A percentile compares a stretch with the other conserved stretches of the same genome.
Conservation (phyloP, 2,888 invertebrate species). For the Philopedon plagiatum region DNA sequence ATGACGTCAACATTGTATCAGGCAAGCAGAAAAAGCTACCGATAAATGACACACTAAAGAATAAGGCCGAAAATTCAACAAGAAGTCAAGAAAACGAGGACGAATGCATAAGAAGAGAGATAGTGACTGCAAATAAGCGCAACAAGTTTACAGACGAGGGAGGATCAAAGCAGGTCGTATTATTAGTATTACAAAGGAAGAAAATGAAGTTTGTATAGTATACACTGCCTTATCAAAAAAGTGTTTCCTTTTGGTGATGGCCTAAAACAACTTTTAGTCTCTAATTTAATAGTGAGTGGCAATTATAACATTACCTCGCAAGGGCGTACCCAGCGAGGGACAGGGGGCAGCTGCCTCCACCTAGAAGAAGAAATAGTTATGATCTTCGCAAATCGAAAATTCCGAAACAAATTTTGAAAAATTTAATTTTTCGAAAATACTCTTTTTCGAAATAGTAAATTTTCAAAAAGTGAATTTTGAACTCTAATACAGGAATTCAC, state of each 20-base stretch:
- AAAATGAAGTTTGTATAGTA: background rate
- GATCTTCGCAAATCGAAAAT: too few relatives aligned
- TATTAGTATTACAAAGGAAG: background rate
- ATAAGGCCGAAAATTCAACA: background rate
- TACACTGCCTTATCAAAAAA: background rate
- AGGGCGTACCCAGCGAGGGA: too few relatives aligned
- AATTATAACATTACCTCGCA: too few relatives aligned
- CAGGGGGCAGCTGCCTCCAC: too few relatives aligned
- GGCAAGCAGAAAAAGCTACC: conserved; percentile 49
- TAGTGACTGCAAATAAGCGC: background rate
- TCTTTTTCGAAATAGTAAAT: too few relatives aligned
- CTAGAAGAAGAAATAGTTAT: too few relatives aligned
- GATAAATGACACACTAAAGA: conserved; percentile 4
- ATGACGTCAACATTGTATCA: conserved; percentile 53
- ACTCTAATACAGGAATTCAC: too few relatives aligned
- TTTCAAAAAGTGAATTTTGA: too few relatives aligned
- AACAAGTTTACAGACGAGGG: conserved; percentile 5
- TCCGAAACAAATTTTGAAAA: too few relatives aligned
- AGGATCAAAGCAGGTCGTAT: conserved; percentile 2
- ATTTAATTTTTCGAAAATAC: too few relatives aligned
- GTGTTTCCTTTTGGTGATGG: background rate
- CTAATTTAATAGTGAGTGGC: too few relatives aligned
- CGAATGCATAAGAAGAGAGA: background rate
- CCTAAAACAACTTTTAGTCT: too few relatives aligned
- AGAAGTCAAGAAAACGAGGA: conserved; percentile 8